Percentiles rank a stretch among this genome's conserved stretches.
These are phyloP conservation scores for Eulemur mongoz DNA, from an alignment of 2,797 vertebrate genomes.

Conservation along the genomic window DNA sequence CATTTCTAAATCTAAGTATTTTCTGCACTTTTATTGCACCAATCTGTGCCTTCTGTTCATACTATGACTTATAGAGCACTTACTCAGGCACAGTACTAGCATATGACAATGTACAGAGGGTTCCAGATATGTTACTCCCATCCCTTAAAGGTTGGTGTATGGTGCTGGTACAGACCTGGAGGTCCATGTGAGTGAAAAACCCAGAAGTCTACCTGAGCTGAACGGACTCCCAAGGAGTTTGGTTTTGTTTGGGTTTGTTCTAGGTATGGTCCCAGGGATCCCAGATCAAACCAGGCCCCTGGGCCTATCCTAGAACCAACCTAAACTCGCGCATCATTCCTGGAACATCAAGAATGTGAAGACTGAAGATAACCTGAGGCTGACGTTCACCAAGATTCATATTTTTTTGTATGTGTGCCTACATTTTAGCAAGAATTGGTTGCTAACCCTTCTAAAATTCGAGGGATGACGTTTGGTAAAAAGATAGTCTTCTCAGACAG, in stretches of 20 bases:
- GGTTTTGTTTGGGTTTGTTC: conserved; percentile 79
- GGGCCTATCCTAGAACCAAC: conserved; percentile 81
- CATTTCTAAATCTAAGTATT: conserved; percentile 49
- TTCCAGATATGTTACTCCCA: conserved; percentile 41
- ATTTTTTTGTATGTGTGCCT: background rate
- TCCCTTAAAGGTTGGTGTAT: conserved; percentile 41
- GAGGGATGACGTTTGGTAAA: background rate
- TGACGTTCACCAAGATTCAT: background rate
- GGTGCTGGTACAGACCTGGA: conserved; percentile 49
- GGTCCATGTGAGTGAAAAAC: conserved; percentile 39
- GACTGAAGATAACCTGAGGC: conserved; percentile 65
- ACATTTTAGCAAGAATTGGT: background rate
- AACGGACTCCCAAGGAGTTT: conserved; percentile 67
- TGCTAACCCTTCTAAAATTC: conserved; percentile 19
- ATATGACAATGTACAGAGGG: conserved; percentile 24
- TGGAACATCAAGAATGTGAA: conserved; percentile 52
- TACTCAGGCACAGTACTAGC: background rate
- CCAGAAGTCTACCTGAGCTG: conserved; percentile 66
- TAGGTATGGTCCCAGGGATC: conserved; percentile 82
- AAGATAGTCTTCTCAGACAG: background rate
- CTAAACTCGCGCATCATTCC: conserved; percentile 74
- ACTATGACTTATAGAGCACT: background rate
- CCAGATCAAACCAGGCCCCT: conserved; percentile 81
- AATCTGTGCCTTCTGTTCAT: conserved; percentile 33
- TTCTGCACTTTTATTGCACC: background rate